phyloP scores from a whole-genome alignment of 1,140 invertebrate genomes.

The Harpegnathos saltator region DNA sequence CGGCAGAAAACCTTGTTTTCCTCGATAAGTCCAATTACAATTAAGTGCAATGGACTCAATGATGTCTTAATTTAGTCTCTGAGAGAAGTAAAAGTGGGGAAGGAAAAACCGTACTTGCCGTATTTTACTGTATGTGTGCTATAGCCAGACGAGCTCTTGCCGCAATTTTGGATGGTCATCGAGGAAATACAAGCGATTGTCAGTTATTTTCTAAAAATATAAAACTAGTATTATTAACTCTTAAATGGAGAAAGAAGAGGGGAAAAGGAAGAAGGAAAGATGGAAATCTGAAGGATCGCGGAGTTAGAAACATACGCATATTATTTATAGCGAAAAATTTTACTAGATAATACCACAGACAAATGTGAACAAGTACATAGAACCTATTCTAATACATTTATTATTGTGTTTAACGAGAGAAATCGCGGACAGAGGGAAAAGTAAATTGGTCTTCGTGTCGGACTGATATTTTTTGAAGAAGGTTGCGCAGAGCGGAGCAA shows the following conservation, averaged over 20 bases:
- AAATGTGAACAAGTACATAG: slow-evolving; percentile 81
- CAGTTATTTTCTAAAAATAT: slow-evolving; percentile 83
- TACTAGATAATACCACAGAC: slow-evolving; percentile 83
- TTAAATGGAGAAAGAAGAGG: slow-evolving; percentile 59
- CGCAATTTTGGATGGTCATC: slow-evolving; percentile 68
- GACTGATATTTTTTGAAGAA: slow-evolving; percentile 84
- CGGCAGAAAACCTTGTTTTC: slow-evolving; percentile 75
- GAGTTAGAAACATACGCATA: slow-evolving; percentile 80
- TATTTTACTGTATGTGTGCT: slow-evolving; percentile 29
- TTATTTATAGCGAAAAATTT: slow-evolving; percentile 80
- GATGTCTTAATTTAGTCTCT: slow-evolving; percentile 66
- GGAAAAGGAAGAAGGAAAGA: not conserved
- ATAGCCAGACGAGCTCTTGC: slow-evolving; percentile 67
- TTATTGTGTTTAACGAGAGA: slow-evolving; percentile 79
- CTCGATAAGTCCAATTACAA: slow-evolving; percentile 70
- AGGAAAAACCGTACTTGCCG: slow-evolving; percentile 26
- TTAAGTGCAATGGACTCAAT: slow-evolving; percentile 57
- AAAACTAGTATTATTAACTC: slow-evolving; percentile 82
- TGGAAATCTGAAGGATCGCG: slow-evolving; percentile 61
- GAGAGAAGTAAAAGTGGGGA: slow-evolving; percentile 31
- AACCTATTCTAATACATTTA: slow-evolving; percentile 83
- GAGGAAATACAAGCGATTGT: slow-evolving; percentile 76
- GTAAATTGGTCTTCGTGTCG: slow-evolving; percentile 79
- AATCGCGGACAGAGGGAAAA: slow-evolving; percentile 64
- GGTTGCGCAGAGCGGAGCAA: slow-evolving; percentile 76